Base-by-base conservation (phyloP, 2,888 invertebrate species). In the Melitaea athalia region DNA sequence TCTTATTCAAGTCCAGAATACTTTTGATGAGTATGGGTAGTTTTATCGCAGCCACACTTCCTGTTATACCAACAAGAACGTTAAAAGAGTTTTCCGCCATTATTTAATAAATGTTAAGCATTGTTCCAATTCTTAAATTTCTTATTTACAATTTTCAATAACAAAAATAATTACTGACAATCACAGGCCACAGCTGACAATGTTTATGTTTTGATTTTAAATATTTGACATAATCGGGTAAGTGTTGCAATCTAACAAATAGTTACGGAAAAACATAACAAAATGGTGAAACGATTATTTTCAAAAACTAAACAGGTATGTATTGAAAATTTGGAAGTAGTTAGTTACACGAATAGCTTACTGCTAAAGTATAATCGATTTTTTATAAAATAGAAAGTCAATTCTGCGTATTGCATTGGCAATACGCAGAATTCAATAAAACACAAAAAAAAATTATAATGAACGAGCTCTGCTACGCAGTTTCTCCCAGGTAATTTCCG, bases 1-100 rank as follows among this genome's bases (percentile, higher is more conserved):
- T 68, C 12, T 50, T 72, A 17, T 83, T 83, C 49, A 83, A 67
- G 67, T 88, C 83, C 69, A 86, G 64, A 57, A 92, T 59, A 24
- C 79, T 75, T 74, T 94, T 88, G 12, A 97, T 90, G 74, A 99
- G 84, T 72, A 94, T 80, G 0, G 97, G 96, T 72, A 98, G 87
- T 93, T 99, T 99, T 60, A 99, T 95, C 15, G 98, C 95, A 59
- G 99, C 99, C 12, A 99, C 99, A 87, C 99, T 99, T 62, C 99
- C 99, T 3, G 99, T 99, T 76, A 97, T 97, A 53, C 96, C 98
- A 73, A 99, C 88, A 65, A 99, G 87, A 74, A 99, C 84, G 84
- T 96, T 95, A 70, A 76, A 85, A 7, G 77, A 73, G 42, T 74
- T 75, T 73, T 78, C 82, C 49, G 84, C 85, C 88, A 89, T 89